These are phyloP conservation scores for Poicephalus meyeri DNA, from an alignment of 2,113 vertebrate species.

Conservation along the genomic window DNA sequence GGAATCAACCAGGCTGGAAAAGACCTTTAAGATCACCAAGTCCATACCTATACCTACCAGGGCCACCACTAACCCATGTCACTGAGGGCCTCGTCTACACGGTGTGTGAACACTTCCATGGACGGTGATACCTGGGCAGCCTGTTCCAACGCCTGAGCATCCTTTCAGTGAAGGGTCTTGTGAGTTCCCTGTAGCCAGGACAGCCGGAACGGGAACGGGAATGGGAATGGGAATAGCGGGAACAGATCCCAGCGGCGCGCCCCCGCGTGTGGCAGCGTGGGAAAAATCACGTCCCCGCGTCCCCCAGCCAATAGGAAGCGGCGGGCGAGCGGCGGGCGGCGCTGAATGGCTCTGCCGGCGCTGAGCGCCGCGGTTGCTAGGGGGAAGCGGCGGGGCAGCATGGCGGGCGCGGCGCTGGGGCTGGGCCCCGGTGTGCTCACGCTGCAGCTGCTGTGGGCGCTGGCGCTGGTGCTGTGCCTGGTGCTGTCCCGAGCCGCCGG, in stretches of 20 bases:
- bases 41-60: background rate
- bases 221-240: accelerated
- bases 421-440: slow-evolving; percentile 83
- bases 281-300: accelerated
- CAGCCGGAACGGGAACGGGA: accelerated
- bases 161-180: background rate
- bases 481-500: background rate
- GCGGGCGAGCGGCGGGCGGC: accelerated
- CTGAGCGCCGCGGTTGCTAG: background rate
- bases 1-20: background rate
- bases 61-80: background rate
- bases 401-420: slow-evolving; percentile 74
- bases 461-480: slow-evolving; percentile 72
- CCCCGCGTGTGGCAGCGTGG: background rate
- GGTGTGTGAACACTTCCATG: background rate
- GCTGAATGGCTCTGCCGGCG: background rate
- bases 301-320: background rate
- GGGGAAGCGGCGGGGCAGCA: slow-evolving; percentile 6
- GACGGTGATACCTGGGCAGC: background rate
- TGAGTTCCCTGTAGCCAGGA: accelerated
- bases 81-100: background rate
- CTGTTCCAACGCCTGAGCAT: background rate
- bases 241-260: no score
- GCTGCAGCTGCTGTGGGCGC: slow-evolving; percentile 81
- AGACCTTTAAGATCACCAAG: background rate